Conservation (phyloP, 2,797 vertebrate species). For the Neosilurus mollespiculum region DNA sequence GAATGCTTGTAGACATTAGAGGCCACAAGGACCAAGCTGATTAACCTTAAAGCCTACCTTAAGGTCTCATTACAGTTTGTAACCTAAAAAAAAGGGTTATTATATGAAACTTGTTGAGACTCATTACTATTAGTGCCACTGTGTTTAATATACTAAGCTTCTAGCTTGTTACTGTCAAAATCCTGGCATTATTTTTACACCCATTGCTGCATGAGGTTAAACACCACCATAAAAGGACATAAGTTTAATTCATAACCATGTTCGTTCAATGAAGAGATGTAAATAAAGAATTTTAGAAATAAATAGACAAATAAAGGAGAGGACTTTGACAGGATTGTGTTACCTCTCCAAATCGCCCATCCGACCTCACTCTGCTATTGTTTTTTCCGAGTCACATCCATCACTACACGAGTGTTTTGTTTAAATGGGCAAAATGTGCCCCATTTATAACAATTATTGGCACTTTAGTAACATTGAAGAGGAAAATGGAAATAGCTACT, state of each 20-base stretch:
- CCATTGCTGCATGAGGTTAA: background rate
- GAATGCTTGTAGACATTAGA: background rate
- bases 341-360: conserved; percentile 17
- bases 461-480: conserved; percentile 36
- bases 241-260: background rate
- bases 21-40: background rate
- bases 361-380: conserved; percentile 21
- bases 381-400: conserved; percentile 25
- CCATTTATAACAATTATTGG: conserved; percentile 49
- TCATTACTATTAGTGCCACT: background rate
- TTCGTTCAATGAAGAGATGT: background rate
- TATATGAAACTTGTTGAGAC: background rate
- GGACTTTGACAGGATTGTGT: conserved; percentile 28
- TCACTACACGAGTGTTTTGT: conserved; percentile 35
- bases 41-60: background rate
- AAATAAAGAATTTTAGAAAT: background rate
- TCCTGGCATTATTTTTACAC: background rate
- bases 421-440: conserved; percentile 34
- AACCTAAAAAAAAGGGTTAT: background rate
- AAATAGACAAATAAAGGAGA: background rate
- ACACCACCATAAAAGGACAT: background rate
- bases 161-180: background rate
- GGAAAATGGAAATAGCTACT: conserved; percentile 46
- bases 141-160: background rate
- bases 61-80: background rate